These are phyloP conservation scores for Paradoxurus hermaphroditus DNA, from an alignment of 2,113 vertebrate species.

Conservation along the genomic window DNA sequence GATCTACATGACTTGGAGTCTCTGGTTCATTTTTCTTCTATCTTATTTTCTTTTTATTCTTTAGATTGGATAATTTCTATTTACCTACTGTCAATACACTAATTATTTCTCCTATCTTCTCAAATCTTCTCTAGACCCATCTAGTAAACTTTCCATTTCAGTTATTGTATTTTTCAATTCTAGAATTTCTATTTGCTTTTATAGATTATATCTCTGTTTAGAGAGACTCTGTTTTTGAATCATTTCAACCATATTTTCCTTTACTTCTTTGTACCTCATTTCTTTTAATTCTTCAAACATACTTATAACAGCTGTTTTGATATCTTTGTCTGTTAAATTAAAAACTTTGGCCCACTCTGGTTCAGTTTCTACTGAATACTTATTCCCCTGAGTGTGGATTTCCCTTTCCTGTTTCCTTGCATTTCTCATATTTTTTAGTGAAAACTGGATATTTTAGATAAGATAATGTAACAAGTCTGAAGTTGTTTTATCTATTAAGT, in stretches of 20 bases:
- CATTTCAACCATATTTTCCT: background rate
- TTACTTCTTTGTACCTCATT: background rate
- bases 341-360: background rate
- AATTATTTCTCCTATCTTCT: background rate
- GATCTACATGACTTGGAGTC: background rate
- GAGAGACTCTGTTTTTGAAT: too few relatives aligned
- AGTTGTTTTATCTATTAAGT: background rate
- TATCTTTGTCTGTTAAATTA: constrained; percentile 8
- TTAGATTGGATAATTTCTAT: background rate
- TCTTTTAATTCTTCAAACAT: constrained; percentile 7
- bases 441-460: background rate
- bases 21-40: background rate
- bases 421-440: background rate
- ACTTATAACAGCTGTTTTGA: background rate
- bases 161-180: background rate
- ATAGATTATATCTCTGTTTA: background rate
- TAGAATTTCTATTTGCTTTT: background rate
- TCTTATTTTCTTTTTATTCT: background rate
- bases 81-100: background rate
- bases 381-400: background rate
- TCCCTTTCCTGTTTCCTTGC: background rate
- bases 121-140: background rate
- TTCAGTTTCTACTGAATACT: background rate
- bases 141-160: background rate
- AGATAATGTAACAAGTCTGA: background rate